Base-by-base conservation (phyloP, 1,140 invertebrate genomes). In the Aricia agestis region DNA sequence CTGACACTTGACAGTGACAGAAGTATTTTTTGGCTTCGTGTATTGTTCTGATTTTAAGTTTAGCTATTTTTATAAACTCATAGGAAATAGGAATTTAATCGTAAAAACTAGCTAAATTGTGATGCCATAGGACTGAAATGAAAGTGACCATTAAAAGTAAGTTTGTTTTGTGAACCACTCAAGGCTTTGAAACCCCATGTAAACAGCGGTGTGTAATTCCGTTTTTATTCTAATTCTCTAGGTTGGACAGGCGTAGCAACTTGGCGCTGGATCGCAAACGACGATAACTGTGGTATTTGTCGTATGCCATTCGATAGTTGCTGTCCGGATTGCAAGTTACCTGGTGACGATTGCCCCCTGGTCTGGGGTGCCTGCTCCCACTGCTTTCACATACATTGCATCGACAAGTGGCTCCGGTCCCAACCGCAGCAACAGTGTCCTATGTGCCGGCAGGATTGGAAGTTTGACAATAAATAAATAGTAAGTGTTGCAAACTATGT, bases 381-480 rank as follows among this genome's bases (percentile, higher is more conserved):
- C 93, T 99, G 98, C 92, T 99, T 99, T 90, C 99, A 99, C 88
- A 99, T 99, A 88, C 99, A 99, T 91, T 99, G 99, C 91, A 99
- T 99, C 83, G 98, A 99, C 91, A 99, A 99, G 94, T 99, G 99
- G 99, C 93, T 99, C 57, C 97, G 99, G 83, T 97, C 98, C 17
- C 98, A 99, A 92, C 97, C 98, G 85, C 97, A 97, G 88, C 97
- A 99, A 84, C 96, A 97, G 85, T 99, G 99, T 88, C 99, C 99
- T 74, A 99, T 99, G 98, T 99, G 99, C 92, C 94, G 99, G 80
- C 98, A 99, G 89, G 98, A 99, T 86, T 99, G 99, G 99, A 98
- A 98, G 91, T 99, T 99, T 91, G 98, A 95, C 82, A 94, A 94
- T 95, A 93, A 83, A 78, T 45, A 52, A 45, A 25, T 36, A 18